Evolutionary conservation across 1,140 invertebrate genomes (phyloP).

Genomic region (Achroia grisella): DNA sequence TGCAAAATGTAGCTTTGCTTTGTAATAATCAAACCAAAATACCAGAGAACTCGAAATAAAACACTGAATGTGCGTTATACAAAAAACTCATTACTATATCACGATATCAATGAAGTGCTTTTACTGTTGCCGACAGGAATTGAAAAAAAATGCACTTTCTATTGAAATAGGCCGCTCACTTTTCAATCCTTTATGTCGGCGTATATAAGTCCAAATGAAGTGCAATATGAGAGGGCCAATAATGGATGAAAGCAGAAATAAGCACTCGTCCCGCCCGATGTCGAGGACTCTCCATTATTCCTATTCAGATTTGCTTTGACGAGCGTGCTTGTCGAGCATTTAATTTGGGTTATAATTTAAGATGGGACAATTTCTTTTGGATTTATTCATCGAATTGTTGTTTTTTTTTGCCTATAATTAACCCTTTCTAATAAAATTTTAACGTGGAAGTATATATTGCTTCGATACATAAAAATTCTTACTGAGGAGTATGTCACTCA

Average conservation of each 20-base stretch:
- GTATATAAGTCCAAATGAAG: conserved; percentile 65
- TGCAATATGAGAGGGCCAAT: conserved; percentile 70
- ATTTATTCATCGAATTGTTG: too few relatives aligned
- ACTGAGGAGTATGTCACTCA: too few relatives aligned
- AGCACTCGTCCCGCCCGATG: conserved; percentile 43
- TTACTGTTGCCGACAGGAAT: conserved; percentile 63
- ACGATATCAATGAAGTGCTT: conserved; percentile 67
- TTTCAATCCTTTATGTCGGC: conserved; percentile 69
- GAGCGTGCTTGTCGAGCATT: conserved; percentile 51
- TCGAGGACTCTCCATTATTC: conserved; percentile 60
- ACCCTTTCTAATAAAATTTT: too few relatives aligned
- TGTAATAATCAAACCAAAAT: conserved; percentile 5
- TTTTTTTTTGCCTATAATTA: too few relatives aligned
- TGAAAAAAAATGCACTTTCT: conserved; percentile 67
- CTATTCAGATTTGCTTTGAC: conserved; percentile 51
- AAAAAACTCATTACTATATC: conserved; percentile 67
- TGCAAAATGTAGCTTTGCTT: too few relatives aligned
- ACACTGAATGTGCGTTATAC: conserved; percentile 13
- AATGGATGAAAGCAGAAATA: conserved; percentile 71
- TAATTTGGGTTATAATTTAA: conserved; percentile 43
- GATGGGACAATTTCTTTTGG: conserved; percentile 3
- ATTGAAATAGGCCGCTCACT: conserved; percentile 68
- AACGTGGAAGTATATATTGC: too few relatives aligned
- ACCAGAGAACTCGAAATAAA: conserved; percentile 2
- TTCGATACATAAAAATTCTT: too few relatives aligned